Conservation (phyloP, 1,140 invertebrate species). For the Scaptodrosophila lebanonensis region DNA sequence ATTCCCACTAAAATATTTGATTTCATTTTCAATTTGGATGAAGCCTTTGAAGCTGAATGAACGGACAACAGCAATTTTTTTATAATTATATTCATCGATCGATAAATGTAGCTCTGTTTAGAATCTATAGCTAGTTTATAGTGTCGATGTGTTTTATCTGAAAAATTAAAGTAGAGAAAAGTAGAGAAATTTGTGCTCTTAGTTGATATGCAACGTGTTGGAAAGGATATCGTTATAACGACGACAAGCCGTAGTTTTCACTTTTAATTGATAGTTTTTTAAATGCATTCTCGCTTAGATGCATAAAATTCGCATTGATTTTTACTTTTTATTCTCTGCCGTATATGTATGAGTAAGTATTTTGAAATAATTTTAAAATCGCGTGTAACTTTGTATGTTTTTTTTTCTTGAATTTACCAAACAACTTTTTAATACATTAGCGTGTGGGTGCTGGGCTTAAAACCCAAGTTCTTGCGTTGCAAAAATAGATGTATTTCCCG, state of each 20-base stretch:
- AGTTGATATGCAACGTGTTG: conserved; percentile 1
- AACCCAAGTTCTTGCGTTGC: conserved; percentile 92
- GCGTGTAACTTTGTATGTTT: conserved; percentile 6
- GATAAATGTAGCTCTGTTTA: too few species aligned
- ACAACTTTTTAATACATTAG: conserved; percentile 61
- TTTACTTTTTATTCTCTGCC: conserved; percentile 11
- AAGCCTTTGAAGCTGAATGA: too few species aligned
- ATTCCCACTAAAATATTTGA: too few species aligned
- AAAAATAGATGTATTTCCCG: conserved; percentile 94
- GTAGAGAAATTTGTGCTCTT: not conserved
- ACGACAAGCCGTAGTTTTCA: conserved; percentile 22
- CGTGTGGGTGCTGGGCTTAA: conserved; percentile 79
- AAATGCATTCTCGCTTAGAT: conserved; percentile 39
- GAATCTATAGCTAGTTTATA: too few species aligned
- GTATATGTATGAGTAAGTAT: conserved; percentile 21
- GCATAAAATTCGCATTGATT: conserved; percentile 36
- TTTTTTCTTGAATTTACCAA: conserved; percentile 1
- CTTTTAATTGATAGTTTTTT: conserved; percentile 14
- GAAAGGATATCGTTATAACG: conserved; percentile 6
- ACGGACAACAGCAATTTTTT: too few species aligned
- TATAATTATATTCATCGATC: too few species aligned
- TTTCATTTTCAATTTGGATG: too few species aligned
- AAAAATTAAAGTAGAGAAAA: too few species aligned
- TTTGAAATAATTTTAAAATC: conserved; percentile 48
- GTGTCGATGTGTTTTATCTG: too few species aligned